phyloP scores from a whole-genome alignment of 2,888 invertebrate species.

The Polydrusus tereticollis region DNA sequence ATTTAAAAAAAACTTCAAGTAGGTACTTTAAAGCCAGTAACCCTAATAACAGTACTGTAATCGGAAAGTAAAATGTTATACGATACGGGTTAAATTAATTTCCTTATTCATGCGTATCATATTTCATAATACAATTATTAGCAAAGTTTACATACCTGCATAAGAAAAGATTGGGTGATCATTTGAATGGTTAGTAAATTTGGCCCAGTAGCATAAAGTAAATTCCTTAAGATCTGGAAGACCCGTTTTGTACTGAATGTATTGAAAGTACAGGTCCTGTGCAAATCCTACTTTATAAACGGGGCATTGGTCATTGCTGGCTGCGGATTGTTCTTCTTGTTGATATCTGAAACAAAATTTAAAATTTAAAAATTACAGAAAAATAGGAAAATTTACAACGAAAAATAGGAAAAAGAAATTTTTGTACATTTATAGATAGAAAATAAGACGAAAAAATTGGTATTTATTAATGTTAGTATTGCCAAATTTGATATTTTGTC shows the following conservation, averaged over 20 bases:
- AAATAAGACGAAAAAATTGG: no score
- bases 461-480: no score
- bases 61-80: no score
- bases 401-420: no score
- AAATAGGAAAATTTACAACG: no score
- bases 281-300: conserved; percentile 72
- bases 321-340: conserved; percentile 50
- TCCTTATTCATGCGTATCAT: no score
- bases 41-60: no score
- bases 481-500: no score
- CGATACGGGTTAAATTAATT: no score
- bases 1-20: no score
- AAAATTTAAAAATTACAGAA: neutral
- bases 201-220: conserved; percentile 86
- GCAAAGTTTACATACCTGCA: conserved; percentile 71
- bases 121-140: neutral
- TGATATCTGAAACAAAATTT: conserved; percentile 36
- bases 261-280: conserved; percentile 76
- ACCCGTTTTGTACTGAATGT: conserved; percentile 79
- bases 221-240: conserved; percentile 86
- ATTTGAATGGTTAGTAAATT: conserved; percentile 84
- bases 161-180: conserved; percentile 89
- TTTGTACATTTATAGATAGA: no score
- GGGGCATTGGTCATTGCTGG: conserved; percentile 66
- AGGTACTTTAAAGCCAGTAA: no score